Conservation (phyloP, 2,797 vertebrate genomes). For the Gallinago solitaria region DNA sequence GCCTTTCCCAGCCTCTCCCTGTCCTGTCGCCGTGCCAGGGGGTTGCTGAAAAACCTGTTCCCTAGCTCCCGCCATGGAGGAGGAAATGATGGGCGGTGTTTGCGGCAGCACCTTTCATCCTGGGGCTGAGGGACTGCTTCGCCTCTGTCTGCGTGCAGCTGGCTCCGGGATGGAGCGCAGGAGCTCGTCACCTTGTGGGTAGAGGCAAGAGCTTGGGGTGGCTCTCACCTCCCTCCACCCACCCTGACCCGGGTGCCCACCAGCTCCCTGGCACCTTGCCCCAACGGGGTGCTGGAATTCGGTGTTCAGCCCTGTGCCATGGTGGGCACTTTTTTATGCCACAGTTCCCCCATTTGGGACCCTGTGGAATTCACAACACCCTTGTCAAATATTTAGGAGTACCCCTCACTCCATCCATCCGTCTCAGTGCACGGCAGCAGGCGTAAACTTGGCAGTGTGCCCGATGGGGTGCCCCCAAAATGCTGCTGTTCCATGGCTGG, state of each 20-base stretch:
- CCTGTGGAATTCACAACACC: background rate
- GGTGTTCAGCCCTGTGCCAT: background rate
- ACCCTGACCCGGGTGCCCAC: background rate
- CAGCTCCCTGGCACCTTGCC: accelerated
- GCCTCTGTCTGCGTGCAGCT: accelerated
- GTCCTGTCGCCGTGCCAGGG: background rate
- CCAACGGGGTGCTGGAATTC: background rate
- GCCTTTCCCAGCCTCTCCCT: background rate
- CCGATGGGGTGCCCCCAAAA: background rate
- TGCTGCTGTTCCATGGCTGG: background rate
- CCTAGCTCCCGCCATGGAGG: background rate
- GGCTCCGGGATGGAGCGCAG: accelerated
- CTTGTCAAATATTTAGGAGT: background rate
- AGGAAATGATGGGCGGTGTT: background rate
- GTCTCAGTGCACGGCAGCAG: background rate
- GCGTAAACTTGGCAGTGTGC: background rate
- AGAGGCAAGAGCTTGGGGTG: background rate
- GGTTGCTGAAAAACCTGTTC: conserved; percentile 49
- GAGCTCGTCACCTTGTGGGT: background rate
- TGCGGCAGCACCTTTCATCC: background rate
- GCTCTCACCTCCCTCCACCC: background rate
- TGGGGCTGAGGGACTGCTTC: accelerated
- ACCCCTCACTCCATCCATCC: background rate
- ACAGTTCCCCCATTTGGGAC: background rate
- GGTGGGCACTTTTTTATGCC: background rate